Percentiles rank a stretch among this genome's conserved stretches.
Evolutionary conservation across 2,113 vertebrate genomes (phyloP).

Genomic region (Pterophyllum scalare): DNA sequence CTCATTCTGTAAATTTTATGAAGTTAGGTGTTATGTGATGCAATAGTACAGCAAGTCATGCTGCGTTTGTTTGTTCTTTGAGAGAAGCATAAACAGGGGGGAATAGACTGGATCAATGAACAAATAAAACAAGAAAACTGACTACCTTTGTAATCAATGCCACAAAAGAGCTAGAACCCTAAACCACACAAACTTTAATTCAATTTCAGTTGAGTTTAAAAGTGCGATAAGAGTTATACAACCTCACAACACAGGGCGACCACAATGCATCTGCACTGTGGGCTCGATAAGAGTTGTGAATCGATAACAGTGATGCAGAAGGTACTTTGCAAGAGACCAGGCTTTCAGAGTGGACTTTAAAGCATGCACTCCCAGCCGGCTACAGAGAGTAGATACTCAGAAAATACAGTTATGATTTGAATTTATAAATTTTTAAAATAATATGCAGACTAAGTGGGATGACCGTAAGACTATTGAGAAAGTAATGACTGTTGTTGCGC

Average conservation of each 20-base stretch:
- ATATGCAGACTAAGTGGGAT: not conserved
- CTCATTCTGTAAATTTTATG: not conserved
- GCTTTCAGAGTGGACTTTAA: not conserved
- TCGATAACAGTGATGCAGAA: not conserved
- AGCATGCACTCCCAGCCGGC: not conserved
- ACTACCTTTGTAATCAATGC: not conserved
- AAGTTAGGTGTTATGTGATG: not conserved
- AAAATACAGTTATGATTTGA: not conserved
- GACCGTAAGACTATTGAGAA: not conserved
- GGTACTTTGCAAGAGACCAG: not conserved
- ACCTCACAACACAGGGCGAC: not conserved
- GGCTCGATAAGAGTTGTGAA: not conserved
- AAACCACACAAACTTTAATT: not conserved
- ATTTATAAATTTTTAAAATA: not conserved
- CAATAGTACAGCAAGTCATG: not conserved
- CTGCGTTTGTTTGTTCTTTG: slow-evolving; percentile 11
- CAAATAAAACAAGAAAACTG: not conserved
- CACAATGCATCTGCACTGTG: not conserved
- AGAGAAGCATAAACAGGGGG: not conserved
- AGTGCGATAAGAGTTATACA: not conserved
- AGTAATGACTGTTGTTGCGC: not conserved
- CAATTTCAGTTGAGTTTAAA: slow-evolving; percentile 9
- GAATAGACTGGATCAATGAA: not conserved
- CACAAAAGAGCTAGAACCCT: not conserved
- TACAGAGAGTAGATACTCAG: not conserved